A percentile compares a stretch with the other conserved stretches of the same genome.
Evolutionary conservation across 2,113 vertebrate species (phyloP).

Genomic region (Maccullochella peelii): DNA sequence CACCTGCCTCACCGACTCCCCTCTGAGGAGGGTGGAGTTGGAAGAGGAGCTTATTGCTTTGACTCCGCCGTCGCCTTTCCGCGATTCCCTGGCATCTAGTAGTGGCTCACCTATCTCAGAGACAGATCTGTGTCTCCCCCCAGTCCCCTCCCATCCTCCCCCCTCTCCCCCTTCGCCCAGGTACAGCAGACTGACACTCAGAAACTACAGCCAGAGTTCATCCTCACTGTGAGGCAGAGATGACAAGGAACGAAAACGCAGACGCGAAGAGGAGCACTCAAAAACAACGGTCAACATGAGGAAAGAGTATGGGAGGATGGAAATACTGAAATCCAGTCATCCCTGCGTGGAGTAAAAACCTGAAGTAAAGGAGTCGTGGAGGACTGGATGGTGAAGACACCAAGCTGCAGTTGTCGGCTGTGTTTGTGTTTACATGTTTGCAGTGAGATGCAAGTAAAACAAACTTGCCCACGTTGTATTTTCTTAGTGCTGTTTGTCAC

Average conservation of each 20-base stretch:
- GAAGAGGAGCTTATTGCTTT: constrained; percentile 95
- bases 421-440: constrained; percentile 81
- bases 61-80: constrained; percentile 97
- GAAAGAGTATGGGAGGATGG: constrained; percentile 14
- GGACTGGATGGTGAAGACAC: constrained; percentile 53
- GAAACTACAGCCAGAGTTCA: constrained; percentile 99
- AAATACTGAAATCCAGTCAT: constrained; percentile 45
- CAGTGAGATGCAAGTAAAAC: constrained; percentile 60
- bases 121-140: constrained; percentile 85
- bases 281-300: constrained; percentile 16
- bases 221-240: constrained; percentile 92
- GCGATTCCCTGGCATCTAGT: constrained; percentile 94
- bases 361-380: constrained; percentile 33
- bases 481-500: constrained; percentile 56
- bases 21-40: constrained; percentile 85
- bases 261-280: constrained; percentile 29
- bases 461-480: constrained; percentile 56
- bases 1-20: constrained; percentile 76
- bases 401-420: constrained; percentile 43
- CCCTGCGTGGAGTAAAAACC: constrained; percentile 27
- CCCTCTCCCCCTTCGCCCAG: constrained; percentile 92
- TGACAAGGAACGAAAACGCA: background rate
- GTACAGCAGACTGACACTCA: constrained; percentile 92
- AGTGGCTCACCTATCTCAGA: constrained; percentile 90
- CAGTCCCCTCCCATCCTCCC: constrained; percentile 89